These are phyloP conservation scores for Oncorhynchus tshawytscha DNA, from an alignment of 2,113 vertebrate genomes.

Conservation along the genomic window DNA sequence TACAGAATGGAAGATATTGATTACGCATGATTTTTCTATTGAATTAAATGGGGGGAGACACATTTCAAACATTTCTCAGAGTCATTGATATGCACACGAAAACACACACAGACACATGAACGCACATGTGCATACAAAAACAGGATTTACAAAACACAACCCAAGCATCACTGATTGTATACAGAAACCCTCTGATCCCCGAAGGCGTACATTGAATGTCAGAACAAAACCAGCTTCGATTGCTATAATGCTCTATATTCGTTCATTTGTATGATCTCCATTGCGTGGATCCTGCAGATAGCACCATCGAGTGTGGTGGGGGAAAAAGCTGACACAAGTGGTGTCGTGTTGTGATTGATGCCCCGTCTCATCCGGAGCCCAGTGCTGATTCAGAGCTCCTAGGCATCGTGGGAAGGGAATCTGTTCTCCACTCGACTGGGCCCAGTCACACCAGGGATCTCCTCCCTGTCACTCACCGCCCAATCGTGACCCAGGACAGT, in stretches of 20 bases:
- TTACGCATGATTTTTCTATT: background rate
- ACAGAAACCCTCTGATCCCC: background rate
- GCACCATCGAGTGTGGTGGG: constrained; percentile 10
- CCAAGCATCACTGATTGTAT: background rate
- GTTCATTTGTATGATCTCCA: constrained; percentile 49
- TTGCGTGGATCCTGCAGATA: constrained; percentile 19
- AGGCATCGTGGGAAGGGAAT: constrained; percentile 36
- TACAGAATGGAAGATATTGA: background rate
- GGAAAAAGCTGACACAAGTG: constrained; percentile 50
- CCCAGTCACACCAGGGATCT: constrained; percentile 48
- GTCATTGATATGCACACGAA: background rate
- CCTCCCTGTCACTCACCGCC: constrained; percentile 44
- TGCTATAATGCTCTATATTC: constrained; percentile 21
- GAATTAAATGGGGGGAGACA: background rate
- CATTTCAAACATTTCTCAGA: background rate
- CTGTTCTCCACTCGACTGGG: constrained; percentile 35
- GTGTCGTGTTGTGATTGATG: constrained; percentile 50
- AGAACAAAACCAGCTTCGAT: background rate
- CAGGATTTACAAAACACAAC: background rate
- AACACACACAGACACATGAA: background rate
- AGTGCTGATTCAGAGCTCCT: constrained; percentile 51
- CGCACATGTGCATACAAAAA: background rate
- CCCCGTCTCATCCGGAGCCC: constrained; percentile 31
- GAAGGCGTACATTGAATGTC: background rate
- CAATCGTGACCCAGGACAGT: constrained; percentile 30